These are phyloP conservation scores for Lucifuga dentata DNA, from an alignment of 2,113 vertebrate species.

Conservation along the genomic window DNA sequence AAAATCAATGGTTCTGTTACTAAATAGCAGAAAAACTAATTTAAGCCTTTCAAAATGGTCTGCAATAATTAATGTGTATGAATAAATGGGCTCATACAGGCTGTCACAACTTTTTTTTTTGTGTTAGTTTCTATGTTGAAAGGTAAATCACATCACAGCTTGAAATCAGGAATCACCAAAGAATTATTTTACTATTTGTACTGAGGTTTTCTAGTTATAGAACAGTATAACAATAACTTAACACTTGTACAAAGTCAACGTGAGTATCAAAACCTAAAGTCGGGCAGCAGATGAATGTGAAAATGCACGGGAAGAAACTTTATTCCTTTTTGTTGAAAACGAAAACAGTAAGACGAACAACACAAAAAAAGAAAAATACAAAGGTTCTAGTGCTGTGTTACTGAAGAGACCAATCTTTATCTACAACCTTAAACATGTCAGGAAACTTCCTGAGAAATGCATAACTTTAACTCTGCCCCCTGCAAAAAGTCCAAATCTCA, in stretches of 20 bases:
- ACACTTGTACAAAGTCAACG: slow-evolving; percentile 4
- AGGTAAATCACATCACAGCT: too few relatives aligned
- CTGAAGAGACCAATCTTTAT: neutral
- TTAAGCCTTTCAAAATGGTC: too few relatives aligned
- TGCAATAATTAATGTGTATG: too few relatives aligned
- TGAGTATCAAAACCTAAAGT: neutral
- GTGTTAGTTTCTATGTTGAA: too few relatives aligned
- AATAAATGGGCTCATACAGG: too few relatives aligned
- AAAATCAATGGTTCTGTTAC: too few relatives aligned
- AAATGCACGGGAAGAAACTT: slow-evolving; percentile 53
- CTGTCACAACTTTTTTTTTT: too few relatives aligned
- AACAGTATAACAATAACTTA: too few relatives aligned
- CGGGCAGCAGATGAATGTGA: neutral
- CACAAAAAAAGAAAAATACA: slow-evolving; percentile 27
- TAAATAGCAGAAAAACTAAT: too few relatives aligned
- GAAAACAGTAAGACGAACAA: slow-evolving; percentile 32
- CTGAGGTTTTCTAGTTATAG: too few relatives aligned
- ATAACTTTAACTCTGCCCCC: neutral
- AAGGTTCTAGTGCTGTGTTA: neutral
- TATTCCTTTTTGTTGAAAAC: slow-evolving; percentile 61
- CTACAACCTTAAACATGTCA: neutral
- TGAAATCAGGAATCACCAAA: too few relatives aligned
- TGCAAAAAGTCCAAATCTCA: slow-evolving; percentile 23
- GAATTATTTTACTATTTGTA: too few relatives aligned
- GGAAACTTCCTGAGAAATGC: neutral